These are phyloP conservation scores for Cheilosia scutellata DNA, from an alignment of 2,888 invertebrate genomes.

Conservation along the genomic window DNA sequence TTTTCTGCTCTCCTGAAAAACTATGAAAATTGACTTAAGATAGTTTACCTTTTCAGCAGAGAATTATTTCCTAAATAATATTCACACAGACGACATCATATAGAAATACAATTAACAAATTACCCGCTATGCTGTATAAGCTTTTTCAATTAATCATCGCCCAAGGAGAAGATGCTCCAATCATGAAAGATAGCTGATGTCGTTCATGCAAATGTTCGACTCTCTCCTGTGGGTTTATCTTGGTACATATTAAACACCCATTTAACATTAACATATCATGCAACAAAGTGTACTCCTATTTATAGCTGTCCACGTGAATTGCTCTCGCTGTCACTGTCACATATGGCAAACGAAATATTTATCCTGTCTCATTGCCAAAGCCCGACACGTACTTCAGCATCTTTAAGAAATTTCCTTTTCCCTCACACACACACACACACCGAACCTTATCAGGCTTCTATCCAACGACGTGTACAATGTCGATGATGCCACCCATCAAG, in stretches of 20 bases:
- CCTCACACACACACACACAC: not conserved
- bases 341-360: conserved; percentile 45
- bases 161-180: conserved; percentile 31
- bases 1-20: too few species aligned
- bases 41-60: too few species aligned
- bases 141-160: conserved; percentile 56
- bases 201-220: conserved; percentile 2
- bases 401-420: conserved; percentile 7
- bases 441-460: conserved; percentile 10
- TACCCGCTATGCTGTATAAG: not conserved
- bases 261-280: conserved; percentile 55
- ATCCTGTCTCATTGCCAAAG: conserved; percentile 32
- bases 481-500: conserved; percentile 15
- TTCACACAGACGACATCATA: not conserved
- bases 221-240: not conserved
- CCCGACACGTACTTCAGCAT: conserved; percentile 36
- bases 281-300: conserved; percentile 39
- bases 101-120: conserved; percentile 31
- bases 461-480: conserved; percentile 20
- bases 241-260: conserved; percentile 34
- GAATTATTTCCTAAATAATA: conserved; percentile 31
- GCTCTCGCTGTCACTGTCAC: conserved; percentile 33
- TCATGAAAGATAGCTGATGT: not conserved
- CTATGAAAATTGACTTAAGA: too few species aligned
- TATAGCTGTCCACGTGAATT: conserved; percentile 44